Base-by-base conservation (phyloP, 2,888 invertebrate genomes). In the Calephelis perditalis region DNA sequence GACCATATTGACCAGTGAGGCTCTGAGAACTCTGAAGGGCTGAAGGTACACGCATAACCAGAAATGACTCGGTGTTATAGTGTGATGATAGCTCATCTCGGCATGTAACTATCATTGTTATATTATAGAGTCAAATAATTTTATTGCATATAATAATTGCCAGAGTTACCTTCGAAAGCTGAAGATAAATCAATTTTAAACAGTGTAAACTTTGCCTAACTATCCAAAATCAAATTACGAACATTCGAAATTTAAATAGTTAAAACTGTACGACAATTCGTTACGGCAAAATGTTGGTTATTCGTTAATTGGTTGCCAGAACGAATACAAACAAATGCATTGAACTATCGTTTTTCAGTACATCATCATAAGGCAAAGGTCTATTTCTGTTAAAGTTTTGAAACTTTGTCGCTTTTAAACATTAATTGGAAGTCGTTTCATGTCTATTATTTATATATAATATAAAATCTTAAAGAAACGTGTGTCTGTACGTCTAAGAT, bases 261-360 rank as follows among this genome's bases (percentile, higher is more conserved):
- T 88, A 84, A 85, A 86, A 87, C 87, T 88, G 86, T 88, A 87
- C 81, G 88, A 88, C 79, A 75, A 86, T 88, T 88, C 73, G 87
- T 81, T 79, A 86, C 83, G 85, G 83, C 75, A 73, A 69, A 78
- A 78, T 84, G 84, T 86, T 87, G 84, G 85, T 85, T 86, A 83
- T 81, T 77, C 79, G 73, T 77, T 87, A 88, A 88, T 88, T 87
- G 86, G 82, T 85, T 84, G 77, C 81, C 77, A 81, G 81, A 80
- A 71, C 78, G 69, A 63, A 68, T 66, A 64, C 63, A 70, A 15
- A 61, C 63, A 60, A 35, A 58, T 47, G 7, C 12, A 35, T 37
- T 60, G 56, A 57, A 56, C 55, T 52, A 52, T 35, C 49, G 49
- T 52, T 52, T 35, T 52, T 52, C 35, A 52, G 49, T 47, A 47